A percentile compares a stretch with the other conserved stretches of the same genome.
Conservation (phyloP, 2,888 invertebrate genomes). For the Epistrophe eligans region DNA sequence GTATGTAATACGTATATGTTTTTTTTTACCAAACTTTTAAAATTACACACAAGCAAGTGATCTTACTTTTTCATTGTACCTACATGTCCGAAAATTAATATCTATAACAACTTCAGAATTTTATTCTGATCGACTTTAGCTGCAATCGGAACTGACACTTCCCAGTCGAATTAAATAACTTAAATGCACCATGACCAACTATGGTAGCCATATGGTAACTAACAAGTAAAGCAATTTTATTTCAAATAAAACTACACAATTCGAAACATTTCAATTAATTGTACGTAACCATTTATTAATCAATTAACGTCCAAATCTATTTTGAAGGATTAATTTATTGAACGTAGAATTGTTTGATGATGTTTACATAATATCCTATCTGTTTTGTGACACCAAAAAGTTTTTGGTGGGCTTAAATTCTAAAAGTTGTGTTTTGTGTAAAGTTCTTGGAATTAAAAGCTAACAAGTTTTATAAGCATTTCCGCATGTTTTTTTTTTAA, state of each 20-base stretch:
- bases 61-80: too few relatives aligned
- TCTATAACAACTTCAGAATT: neutral
- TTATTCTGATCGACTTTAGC: neutral
- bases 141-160: neutral
- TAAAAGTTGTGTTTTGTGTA: neutral
- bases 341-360: neutral
- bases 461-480: neutral
- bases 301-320: neutral
- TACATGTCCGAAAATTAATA: neutral
- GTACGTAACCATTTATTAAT: neutral
- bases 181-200: neutral
- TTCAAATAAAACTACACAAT: neutral
- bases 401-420: neutral
- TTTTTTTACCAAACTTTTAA: neutral
- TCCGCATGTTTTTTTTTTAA: neutral
- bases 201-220: neutral
- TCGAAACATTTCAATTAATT: neutral
- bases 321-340: neutral
- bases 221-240: neutral
- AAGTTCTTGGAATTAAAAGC: slow-evolving; percentile 1
- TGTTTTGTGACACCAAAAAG: neutral
- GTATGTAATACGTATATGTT: too few relatives aligned
- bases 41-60: neutral
- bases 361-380: neutral
- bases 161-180: neutral